Evolutionary conservation across 2,888 invertebrate species (phyloP).

Genomic region (Galerucella pusilla): DNA sequence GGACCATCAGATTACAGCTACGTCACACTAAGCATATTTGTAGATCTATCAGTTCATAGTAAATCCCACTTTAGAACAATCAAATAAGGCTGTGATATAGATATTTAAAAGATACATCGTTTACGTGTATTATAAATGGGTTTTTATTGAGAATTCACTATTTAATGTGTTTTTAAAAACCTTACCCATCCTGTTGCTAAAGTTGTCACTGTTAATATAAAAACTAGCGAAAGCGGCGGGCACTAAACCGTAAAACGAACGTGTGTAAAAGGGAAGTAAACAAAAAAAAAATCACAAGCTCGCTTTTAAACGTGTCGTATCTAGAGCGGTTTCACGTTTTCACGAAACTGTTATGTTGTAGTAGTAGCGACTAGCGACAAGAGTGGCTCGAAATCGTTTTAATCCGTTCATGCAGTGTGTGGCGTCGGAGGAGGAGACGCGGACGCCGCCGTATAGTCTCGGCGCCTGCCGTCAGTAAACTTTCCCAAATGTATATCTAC

Average conservation of each 20-base stretch:
- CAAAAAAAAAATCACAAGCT: slow-evolving; percentile 26
- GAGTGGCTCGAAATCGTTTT: slow-evolving; percentile 32
- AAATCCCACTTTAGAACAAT: too few species aligned
- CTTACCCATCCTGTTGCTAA: background rate
- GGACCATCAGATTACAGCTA: too few species aligned
- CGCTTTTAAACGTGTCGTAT: slow-evolving; percentile 26
- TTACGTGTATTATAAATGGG: too few species aligned
- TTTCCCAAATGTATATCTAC: slow-evolving; percentile 50
- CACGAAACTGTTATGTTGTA: slow-evolving; percentile 26
- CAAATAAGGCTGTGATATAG: too few species aligned
- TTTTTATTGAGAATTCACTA: too few species aligned
- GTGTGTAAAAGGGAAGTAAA: slow-evolving; percentile 10
- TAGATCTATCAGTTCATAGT: too few species aligned
- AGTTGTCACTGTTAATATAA: background rate
- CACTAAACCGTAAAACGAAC: background rate
- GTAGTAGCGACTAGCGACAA: slow-evolving; percentile 21
- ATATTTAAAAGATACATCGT: too few species aligned
- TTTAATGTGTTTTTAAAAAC: slow-evolving; percentile 5
- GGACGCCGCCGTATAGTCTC: slow-evolving; percentile 65
- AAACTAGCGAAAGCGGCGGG: background rate
- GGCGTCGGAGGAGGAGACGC: slow-evolving; percentile 28
- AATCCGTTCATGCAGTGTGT: slow-evolving; percentile 25
- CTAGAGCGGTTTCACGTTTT: slow-evolving; percentile 33
- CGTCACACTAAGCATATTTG: too few species aligned
- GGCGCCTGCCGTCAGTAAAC: slow-evolving; percentile 59